phyloP scores from a whole-genome alignment of 2,797 vertebrate species.

The Urosaurus nigricauda region DNA sequence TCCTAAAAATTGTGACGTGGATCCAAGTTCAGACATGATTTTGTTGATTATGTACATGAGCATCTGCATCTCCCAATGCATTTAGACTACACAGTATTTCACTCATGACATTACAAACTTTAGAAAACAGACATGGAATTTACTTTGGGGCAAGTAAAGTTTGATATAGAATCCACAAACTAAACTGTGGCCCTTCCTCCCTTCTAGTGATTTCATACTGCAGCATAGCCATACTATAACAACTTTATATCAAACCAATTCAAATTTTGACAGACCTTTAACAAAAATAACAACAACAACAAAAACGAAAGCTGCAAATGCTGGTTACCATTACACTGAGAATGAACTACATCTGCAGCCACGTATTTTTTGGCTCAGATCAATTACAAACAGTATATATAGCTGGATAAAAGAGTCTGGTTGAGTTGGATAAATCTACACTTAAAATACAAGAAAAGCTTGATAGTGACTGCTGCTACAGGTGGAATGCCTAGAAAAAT shows the following conservation, averaged over 20 bases:
- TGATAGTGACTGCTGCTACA: background rate
- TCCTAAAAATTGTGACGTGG: too few relatives aligned
- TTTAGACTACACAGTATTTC: background rate
- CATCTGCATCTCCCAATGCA: background rate
- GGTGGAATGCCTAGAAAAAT: constrained; percentile 6
- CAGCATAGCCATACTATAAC: background rate
- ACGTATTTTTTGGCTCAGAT: background rate
- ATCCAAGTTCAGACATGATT: background rate
- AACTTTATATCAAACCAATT: too few relatives aligned
- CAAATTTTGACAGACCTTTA: too few relatives aligned
- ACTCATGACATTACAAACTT: background rate
- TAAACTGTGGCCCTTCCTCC: background rate
- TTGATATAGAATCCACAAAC: background rate
- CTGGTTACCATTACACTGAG: background rate
- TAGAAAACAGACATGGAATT: background rate
- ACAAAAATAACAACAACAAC: too few relatives aligned
- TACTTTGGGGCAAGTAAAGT: constrained; percentile 4
- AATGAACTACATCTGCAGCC: background rate
- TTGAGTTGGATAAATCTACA: background rate
- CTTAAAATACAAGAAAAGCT: background rate
- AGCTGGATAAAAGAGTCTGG: background rate
- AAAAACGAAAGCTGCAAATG: background rate
- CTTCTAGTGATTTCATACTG: background rate
- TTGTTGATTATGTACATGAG: background rate
- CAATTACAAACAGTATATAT: background rate